phyloP scores from a whole-genome alignment of 2,888 invertebrate species.

The Phorcus lineatus region DNA sequence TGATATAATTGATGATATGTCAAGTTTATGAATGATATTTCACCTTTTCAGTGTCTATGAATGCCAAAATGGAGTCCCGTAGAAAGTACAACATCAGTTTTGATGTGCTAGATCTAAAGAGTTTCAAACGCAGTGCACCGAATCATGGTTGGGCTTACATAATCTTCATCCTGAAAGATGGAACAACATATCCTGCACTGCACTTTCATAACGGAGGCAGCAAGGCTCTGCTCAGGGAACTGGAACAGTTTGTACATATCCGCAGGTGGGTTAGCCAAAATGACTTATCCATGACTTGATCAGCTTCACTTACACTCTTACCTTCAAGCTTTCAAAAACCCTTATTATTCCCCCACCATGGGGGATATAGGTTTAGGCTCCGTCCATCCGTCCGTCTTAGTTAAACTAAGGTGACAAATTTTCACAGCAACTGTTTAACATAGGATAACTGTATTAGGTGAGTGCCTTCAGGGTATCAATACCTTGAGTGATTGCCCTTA shows the following conservation, averaged over 20 bases:
- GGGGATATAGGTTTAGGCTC: too few relatives aligned
- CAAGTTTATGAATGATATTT: too few relatives aligned
- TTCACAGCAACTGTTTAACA: too few relatives aligned
- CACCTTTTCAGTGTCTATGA: conserved; percentile 46
- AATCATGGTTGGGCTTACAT: conserved; percentile 73
- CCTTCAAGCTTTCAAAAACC: too few relatives aligned
- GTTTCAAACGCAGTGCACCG: conserved; percentile 78
- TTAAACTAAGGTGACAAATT: too few relatives aligned
- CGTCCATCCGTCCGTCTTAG: too few relatives aligned
- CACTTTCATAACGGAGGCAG: conserved; percentile 92
- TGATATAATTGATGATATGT: too few relatives aligned
- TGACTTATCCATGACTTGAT: background rate
- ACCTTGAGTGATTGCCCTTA: too few relatives aligned
- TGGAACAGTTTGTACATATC: conserved; percentile 79
- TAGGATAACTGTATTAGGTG: too few relatives aligned
- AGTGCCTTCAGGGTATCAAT: too few relatives aligned
- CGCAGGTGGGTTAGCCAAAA: conserved; percentile 77
- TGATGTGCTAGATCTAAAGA: conserved; percentile 81
- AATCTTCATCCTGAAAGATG: conserved; percentile 83
- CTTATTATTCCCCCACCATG: too few relatives aligned
- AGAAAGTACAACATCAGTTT: conserved; percentile 72
- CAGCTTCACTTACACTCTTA: too few relatives aligned
- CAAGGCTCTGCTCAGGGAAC: conserved; percentile 81
- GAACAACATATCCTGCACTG: conserved; percentile 86
- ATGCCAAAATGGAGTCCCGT: conserved; percentile 53